Evolutionary conservation across 1,140 invertebrate genomes (phyloP), one percentile per base, ranked within the genome.

Genomic region (Anastatus disparis): DNA sequence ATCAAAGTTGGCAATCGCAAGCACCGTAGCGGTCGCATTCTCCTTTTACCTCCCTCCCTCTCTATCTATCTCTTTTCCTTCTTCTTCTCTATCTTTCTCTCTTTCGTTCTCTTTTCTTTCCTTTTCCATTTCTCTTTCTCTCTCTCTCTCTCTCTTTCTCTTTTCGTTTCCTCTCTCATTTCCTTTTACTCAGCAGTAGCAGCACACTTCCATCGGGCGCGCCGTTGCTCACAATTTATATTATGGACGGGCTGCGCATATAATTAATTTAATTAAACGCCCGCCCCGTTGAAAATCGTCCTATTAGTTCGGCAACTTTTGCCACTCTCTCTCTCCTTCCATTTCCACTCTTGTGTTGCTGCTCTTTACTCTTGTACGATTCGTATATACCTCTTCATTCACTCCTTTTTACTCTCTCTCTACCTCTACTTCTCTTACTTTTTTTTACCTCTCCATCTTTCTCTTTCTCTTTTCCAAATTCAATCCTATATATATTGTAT

Each of bases 181-280:
- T 10, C 58, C 64, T 35, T 13, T 46, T 26, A 29, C 61, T 65
- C n/a, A n/a, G n/a, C n/a, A n/a, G n/a, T n/a, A n/a, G n/a, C n/a
- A n/a, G n/a, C n/a, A n/a, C n/a, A n/a, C n/a, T n/a, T 65, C 74
- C 17, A 29, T 59, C 58, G 75, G 72, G 77, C 75, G 77, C n/a
- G n/a, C n/a, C n/a, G 75, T 80, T 81, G 75, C 81, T 82, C 79
- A 77, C 78, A 85, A 85, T 85, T 85, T 83, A 83, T 83, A 84
- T 85, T 79, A 83, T 80, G 77, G 77, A 74, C 79, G 79, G 78
- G 78, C 35, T 53, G 55, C 78, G 82, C 84, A 84, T 85, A 85
- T 85, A 84, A 85, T 85, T 85, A 85, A 85, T 84, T 85, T 85
- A 85, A 85, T 85, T 85, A 85, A 85, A 85, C 81, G 78, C 76